A percentile compares a stretch with the other conserved stretches of the same genome.
Conservation (phyloP, 2,113 vertebrate species). For the Ammospiza caudacuta region DNA sequence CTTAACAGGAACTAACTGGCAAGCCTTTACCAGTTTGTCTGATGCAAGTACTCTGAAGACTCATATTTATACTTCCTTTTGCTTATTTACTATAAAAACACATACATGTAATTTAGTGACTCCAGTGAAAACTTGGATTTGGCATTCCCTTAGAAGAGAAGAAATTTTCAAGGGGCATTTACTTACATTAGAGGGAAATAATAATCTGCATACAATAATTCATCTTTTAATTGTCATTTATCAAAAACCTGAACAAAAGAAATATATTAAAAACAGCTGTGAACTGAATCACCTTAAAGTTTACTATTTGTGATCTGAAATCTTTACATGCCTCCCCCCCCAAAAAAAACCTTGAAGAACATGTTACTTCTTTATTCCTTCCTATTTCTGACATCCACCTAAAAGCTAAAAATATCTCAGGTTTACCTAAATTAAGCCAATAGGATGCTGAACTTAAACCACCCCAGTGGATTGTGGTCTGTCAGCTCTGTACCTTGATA, state of each 20-base stretch:
- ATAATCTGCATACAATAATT: neutral
- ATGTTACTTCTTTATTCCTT: neutral
- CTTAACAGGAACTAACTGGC: neutral
- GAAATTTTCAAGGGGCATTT: neutral
- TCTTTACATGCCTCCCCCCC: neutral
- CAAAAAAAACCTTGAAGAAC: neutral
- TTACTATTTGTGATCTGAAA: neutral
- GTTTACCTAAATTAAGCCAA: slow-evolving; percentile 15
- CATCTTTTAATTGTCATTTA: neutral
- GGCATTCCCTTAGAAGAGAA: neutral
- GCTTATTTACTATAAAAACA: neutral
- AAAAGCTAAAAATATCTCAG: neutral
- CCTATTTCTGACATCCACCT: neutral
- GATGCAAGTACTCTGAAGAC: neutral
- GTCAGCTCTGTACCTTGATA: neutral
- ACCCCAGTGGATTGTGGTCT: neutral
- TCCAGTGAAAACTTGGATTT: neutral
- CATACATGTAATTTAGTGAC: neutral
- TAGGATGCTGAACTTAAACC: neutral
- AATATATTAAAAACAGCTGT: neutral
- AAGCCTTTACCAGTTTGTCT: neutral
- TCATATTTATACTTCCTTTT: neutral
- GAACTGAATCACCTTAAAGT: neutral
- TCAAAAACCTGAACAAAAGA: neutral
- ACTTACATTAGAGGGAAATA: neutral